Percentiles rank a stretch among this genome's conserved stretches.
Conservation (phyloP, 2,113 vertebrate species). For the Gallinago jamesoni region DNA sequence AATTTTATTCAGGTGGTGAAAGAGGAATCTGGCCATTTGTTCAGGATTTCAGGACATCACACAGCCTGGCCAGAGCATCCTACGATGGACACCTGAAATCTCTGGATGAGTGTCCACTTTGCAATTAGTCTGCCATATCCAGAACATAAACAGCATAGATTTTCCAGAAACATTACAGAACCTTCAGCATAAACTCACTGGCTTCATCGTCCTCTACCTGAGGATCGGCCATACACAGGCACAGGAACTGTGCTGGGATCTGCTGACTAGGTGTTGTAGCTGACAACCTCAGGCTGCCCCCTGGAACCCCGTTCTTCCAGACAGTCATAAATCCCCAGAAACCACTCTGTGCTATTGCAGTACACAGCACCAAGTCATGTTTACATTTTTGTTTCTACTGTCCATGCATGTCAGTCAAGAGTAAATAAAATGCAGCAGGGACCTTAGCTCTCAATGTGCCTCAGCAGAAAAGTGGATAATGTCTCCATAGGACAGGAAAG, state of each 20-base stretch:
- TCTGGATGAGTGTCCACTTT: background rate
- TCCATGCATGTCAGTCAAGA: background rate
- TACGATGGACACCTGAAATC: background rate
- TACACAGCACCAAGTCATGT: background rate
- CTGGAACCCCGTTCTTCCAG: background rate
- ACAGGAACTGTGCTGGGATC: background rate
- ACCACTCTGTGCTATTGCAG: background rate
- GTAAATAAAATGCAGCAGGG: background rate
- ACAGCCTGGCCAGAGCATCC: background rate
- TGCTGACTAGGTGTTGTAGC: background rate
- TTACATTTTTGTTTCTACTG: conserved; percentile 15
- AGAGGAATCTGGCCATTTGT: background rate
- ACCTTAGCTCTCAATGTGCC: background rate
- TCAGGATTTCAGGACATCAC: background rate
- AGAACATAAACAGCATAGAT: background rate
- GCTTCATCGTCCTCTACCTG: background rate
- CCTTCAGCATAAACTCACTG: background rate
- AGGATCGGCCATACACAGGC: background rate
- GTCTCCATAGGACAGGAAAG: background rate
- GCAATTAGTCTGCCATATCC: background rate
- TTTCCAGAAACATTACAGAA: background rate
- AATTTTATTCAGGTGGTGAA: background rate
- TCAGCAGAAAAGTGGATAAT: background rate
- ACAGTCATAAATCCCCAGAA: background rate
- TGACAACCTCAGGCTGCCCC: background rate